These are phyloP conservation scores for Synaphobranchus kaupii DNA, from an alignment of 2,797 vertebrate species.

Conservation along the genomic window DNA sequence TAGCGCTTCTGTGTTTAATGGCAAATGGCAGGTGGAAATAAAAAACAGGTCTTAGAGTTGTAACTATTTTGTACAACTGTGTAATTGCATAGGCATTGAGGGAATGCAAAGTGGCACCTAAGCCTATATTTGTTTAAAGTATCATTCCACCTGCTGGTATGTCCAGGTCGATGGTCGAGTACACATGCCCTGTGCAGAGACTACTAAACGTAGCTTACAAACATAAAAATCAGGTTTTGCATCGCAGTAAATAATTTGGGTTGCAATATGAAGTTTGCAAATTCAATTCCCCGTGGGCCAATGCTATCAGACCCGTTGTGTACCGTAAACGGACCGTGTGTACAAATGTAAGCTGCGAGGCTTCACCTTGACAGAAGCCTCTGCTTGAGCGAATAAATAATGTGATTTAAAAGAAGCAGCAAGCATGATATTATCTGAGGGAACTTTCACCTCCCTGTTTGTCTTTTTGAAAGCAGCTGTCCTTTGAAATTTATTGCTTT, in stretches of 20 bases:
- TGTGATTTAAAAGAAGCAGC: not conserved
- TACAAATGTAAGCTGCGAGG: not conserved
- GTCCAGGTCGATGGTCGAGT: no score
- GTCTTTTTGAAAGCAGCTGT: constrained; percentile 15
- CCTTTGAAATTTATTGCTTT: not conserved
- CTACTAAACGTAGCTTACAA: no score
- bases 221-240: not conserved
- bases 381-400: not conserved
- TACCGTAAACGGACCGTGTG: not conserved
- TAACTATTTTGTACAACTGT: not conserved
- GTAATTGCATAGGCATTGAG: not conserved
- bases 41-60: not conserved
- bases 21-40: not conserved
- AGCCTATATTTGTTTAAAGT: not conserved
- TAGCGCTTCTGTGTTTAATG: not conserved
- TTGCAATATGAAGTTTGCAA: not conserved
- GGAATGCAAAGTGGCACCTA: not conserved
- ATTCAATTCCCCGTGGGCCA: not conserved
- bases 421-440: not conserved
- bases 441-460: constrained; percentile 13
- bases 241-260: no score
- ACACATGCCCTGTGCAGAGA: no score
- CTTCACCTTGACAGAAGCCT: not conserved
- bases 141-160: not conserved
- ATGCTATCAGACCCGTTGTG: not conserved